Conservation (phyloP, 2,888 invertebrate genomes). For the Lycia hirtaria region DNA sequence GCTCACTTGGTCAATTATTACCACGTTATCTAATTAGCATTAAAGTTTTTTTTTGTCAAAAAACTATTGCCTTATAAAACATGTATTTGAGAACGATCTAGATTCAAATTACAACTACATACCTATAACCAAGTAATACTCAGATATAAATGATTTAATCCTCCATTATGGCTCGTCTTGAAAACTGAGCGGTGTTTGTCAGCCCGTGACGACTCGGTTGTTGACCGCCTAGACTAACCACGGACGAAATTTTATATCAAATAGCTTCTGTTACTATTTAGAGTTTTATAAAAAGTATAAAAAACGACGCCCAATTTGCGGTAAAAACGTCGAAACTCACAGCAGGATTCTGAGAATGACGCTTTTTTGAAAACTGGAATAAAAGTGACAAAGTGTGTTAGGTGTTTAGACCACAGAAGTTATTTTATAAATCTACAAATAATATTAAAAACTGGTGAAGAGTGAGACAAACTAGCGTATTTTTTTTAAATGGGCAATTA, state of each 20-base stretch:
- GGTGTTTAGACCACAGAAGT: neutral
- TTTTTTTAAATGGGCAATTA: no score
- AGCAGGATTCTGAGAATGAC: conserved; percentile 10
- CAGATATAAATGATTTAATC: conserved; percentile 41
- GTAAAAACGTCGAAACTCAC: conserved; percentile 34
- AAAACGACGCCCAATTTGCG: conserved; percentile 39
- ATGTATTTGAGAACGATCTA: no score
- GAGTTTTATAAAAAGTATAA: conserved; percentile 39
- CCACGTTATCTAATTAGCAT: no score
- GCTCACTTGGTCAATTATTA: no score
- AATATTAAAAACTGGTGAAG: no score
- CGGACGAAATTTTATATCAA: conserved; percentile 54
- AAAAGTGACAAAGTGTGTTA: neutral
- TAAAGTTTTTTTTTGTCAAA: no score
- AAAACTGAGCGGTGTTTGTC: conserved; percentile 48
- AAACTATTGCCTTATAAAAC: no score
- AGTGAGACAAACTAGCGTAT: no score
- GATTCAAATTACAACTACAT: no score
- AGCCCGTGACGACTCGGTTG: conserved; percentile 61
- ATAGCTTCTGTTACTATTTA: conserved; percentile 46
- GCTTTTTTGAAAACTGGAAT: neutral
- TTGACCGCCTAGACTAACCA: conserved; percentile 54
- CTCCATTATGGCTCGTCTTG: conserved; percentile 20
- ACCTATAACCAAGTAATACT: no score
- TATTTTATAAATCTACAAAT: neutral